phyloP scores from a whole-genome alignment of 1,140 invertebrate species.

The Araneus ventricosus region DNA sequence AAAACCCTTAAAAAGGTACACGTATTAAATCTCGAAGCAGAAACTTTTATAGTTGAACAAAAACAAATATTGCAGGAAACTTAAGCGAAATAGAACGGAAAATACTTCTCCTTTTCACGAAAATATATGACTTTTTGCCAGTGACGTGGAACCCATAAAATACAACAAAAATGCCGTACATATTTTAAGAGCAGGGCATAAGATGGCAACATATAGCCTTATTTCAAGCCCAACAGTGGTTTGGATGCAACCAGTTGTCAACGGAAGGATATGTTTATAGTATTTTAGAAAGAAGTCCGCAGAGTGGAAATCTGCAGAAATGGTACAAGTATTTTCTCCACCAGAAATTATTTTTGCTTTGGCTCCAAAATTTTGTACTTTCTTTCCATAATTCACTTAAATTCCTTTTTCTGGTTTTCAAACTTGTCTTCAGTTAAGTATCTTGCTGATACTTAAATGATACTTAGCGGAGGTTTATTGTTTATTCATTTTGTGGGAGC shows the following conservation, averaged over 20 bases:
- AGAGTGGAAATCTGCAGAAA: neutral
- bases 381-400: neutral
- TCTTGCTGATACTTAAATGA: neutral
- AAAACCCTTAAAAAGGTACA: neutral
- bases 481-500: neutral
- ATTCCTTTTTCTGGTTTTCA: neutral
- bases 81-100: neutral
- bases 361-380: neutral
- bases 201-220: neutral
- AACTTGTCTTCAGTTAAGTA: neutral
- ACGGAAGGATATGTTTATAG: neutral
- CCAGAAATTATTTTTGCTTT: neutral
- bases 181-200: neutral
- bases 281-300: neutral
- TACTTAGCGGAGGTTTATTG: neutral
- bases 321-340: neutral
- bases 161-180: neutral
- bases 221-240: neutral
- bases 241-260: slow-evolving; percentile 1
- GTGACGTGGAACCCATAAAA: neutral
- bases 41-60: slow-evolving; percentile 6
- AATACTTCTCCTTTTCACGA: neutral
- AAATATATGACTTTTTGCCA: neutral
- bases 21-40: neutral
- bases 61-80: neutral